Conservation (phyloP, 2,113 vertebrate genomes). For the Todiramphus saurophagus region DNA sequence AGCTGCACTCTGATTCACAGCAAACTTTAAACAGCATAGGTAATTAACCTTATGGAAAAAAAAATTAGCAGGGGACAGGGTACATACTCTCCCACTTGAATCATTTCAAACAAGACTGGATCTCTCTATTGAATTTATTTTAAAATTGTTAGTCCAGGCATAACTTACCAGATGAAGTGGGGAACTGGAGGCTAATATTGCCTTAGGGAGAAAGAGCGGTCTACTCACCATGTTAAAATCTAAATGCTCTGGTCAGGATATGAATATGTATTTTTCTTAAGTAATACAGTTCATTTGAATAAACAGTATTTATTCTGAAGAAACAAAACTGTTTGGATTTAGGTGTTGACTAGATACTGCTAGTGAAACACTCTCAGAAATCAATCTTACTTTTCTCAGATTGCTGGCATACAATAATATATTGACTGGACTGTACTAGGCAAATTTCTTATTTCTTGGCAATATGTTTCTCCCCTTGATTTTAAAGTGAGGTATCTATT, state of each 20-base stretch:
- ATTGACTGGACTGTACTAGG: not conserved
- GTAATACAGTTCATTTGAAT: not conserved
- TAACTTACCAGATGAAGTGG: not conserved
- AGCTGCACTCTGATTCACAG: not conserved
- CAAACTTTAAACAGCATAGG: not conserved
- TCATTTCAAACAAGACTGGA: not conserved
- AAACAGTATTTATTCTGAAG: not conserved
- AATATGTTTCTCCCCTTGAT: not conserved
- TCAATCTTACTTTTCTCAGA: not conserved
- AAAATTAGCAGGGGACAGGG: not conserved
- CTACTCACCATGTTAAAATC: not conserved
- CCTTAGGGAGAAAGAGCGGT: not conserved
- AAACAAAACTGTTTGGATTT: not conserved
- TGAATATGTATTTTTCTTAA: not conserved
- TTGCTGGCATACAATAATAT: not conserved
- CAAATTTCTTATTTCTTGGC: not conserved
- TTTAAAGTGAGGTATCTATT: constrained; percentile 1
- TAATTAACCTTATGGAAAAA: constrained; percentile 20
- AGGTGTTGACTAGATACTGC: not conserved
- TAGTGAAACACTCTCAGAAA: not conserved
- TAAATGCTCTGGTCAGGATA: not conserved
- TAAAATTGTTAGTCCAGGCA: not conserved
- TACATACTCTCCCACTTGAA: not conserved
- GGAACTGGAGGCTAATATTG: not conserved
- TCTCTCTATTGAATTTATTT: not conserved